These are phyloP conservation scores for Cylloceria caligata DNA, from an alignment of 2,888 invertebrate species.

Conservation along the genomic window DNA sequence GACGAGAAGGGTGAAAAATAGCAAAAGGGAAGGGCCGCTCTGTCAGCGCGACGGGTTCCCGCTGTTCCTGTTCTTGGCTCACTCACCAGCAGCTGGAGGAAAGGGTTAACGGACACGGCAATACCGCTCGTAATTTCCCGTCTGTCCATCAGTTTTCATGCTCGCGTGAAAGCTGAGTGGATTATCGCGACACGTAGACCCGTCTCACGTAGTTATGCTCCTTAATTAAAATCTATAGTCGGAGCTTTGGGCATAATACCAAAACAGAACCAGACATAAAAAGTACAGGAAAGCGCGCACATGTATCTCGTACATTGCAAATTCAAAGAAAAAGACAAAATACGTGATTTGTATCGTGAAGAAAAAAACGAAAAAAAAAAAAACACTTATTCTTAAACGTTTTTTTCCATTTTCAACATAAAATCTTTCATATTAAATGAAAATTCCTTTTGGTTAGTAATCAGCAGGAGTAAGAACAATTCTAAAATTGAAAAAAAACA, in stretches of 20 bases:
- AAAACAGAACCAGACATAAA: constrained; percentile 26
- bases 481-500: too few species aligned
- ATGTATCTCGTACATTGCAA: not conserved
- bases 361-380: not conserved
- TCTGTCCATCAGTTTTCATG: constrained; percentile 65
- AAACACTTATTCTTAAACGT: not conserved
- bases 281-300: not conserved
- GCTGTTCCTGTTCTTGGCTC: constrained; percentile 54
- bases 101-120: constrained; percentile 60
- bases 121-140: constrained; percentile 63
- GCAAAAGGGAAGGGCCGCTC: constrained; percentile 32
- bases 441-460: too few species aligned
- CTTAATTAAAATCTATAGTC: constrained; percentile 59
- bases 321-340: not conserved
- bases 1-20: constrained; percentile 39
- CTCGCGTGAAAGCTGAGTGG: constrained; percentile 62
- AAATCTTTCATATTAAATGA: not conserved
- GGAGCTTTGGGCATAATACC: constrained; percentile 17
- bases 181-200: constrained; percentile 64
- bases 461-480: too few species aligned
- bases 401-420: not conserved
- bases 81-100: constrained; percentile 38
- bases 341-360: not conserved
- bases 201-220: constrained; percentile 54
- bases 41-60: constrained; percentile 50